Conservation (phyloP, 2,888 invertebrate species). For the Plagodis pulveraria region DNA sequence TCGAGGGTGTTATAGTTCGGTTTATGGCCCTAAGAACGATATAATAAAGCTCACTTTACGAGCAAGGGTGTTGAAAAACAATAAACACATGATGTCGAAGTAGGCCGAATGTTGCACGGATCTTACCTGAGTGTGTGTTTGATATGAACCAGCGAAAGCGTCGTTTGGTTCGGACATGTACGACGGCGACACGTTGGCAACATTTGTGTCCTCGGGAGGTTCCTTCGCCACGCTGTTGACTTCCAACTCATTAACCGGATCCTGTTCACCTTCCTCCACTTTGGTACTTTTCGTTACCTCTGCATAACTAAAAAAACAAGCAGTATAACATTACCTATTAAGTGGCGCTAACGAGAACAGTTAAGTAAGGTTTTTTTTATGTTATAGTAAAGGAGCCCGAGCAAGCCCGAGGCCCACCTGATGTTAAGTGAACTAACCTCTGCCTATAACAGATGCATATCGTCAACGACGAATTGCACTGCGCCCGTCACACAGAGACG, state of each 20-base stretch:
- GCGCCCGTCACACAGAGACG: too few species aligned
- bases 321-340: neutral
- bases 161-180: slow-evolving; percentile 60
- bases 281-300: slow-evolving; percentile 88
- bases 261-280: slow-evolving; percentile 52
- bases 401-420: too few species aligned
- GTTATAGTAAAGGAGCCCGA: too few species aligned
- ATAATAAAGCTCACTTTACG: too few species aligned
- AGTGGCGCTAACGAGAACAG: neutral
- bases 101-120: neutral
- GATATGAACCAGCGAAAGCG: slow-evolving; percentile 44
- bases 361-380: too few species aligned
- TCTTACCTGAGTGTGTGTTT: slow-evolving; percentile 55
- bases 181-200: slow-evolving; percentile 57
- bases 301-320: slow-evolving; percentile 82
- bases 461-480: too few species aligned
- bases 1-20: too few species aligned
- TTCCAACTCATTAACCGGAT: slow-evolving; percentile 46
- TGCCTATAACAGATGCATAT: too few species aligned
- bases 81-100: too few species aligned
- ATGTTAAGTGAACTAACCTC: too few species aligned
- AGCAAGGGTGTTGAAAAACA: too few species aligned
- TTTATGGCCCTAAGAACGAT: too few species aligned
- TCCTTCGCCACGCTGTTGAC: slow-evolving; percentile 36
- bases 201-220: slow-evolving; percentile 46